These are phyloP conservation scores for Toxonevra muliebris DNA, from an alignment of 2,888 invertebrate genomes.

Conservation along the genomic window DNA sequence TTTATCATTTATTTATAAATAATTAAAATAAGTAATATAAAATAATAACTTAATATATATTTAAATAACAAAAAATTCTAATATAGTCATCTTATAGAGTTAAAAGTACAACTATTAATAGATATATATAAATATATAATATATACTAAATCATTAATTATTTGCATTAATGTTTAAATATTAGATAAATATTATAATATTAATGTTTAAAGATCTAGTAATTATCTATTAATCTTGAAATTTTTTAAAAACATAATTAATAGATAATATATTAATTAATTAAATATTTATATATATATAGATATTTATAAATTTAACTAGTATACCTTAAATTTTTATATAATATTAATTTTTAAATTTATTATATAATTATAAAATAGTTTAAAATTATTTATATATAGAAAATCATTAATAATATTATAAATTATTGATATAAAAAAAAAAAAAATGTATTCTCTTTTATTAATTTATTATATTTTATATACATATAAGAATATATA, in stretches of 20 bases:
- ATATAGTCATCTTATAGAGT: constrained; percentile 38
- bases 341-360: not conserved
- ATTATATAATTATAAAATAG: constrained; percentile 46
- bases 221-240: constrained; percentile 33
- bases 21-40: constrained; percentile 24
- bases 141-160: constrained; percentile 47
- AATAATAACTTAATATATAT: constrained; percentile 27
- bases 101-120: constrained; percentile 37
- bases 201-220: constrained; percentile 40
- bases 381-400: constrained; percentile 47
- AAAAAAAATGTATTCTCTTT: constrained; percentile 20
- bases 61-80: constrained; percentile 33
- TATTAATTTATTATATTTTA: constrained; percentile 12
- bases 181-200: constrained; percentile 43
- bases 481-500: not conserved
- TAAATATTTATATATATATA: constrained; percentile 29
- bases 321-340: not conserved
- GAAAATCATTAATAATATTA: constrained; percentile 35
- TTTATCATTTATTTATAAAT: not conserved
- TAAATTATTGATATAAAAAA: constrained; percentile 39
- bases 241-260: constrained; percentile 24
- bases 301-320: constrained; percentile 24
- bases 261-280: constrained; percentile 29
- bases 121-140: constrained; percentile 45
- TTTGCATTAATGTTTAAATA: constrained; percentile 49